Percentiles rank a stretch among this genome's conserved stretches.
Evolutionary conservation across 2,888 invertebrate species (phyloP).

Genomic region (Celastrina argiolus): DNA sequence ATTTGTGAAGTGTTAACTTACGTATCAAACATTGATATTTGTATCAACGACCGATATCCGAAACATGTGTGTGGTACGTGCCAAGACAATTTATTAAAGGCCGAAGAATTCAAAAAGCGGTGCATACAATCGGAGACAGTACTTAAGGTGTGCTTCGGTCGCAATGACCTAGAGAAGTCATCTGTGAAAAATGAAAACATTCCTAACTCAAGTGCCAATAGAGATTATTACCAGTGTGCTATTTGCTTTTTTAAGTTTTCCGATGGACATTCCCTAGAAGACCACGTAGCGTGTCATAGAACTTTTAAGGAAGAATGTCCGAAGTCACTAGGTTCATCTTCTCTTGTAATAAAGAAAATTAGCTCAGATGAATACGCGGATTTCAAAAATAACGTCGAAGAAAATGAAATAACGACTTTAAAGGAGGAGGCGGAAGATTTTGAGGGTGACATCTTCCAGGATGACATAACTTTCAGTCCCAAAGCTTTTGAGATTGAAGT

Average conservation of each 20-base stretch:
- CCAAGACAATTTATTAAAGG: constrained; percentile 47
- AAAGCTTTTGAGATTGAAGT: constrained; percentile 13
- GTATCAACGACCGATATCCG: constrained; percentile 48
- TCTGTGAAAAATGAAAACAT: constrained; percentile 29
- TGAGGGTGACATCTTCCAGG: constrained; percentile 15
- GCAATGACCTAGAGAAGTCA: constrained; percentile 6
- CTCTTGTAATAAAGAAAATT: neutral
- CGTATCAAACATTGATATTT: constrained; percentile 50
- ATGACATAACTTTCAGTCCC: neutral
- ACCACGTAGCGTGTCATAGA: constrained; percentile 31
- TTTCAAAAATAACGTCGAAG: constrained; percentile 7
- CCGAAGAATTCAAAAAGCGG: constrained; percentile 56
- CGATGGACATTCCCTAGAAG: constrained; percentile 31
- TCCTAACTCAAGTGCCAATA: constrained; percentile 23
- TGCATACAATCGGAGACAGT: constrained; percentile 53
- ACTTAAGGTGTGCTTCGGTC: constrained; percentile 43
- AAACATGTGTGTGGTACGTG: constrained; percentile 62
- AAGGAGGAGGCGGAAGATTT: constrained; percentile 23
- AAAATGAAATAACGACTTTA: constrained; percentile 20
- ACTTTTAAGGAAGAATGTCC: constrained; percentile 19
- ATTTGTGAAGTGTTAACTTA: constrained; percentile 50
- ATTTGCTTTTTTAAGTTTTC: constrained; percentile 35
- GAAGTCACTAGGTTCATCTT: constrained; percentile 4
- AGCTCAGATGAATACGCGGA: neutral
- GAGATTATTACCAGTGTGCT: constrained; percentile 35